A percentile compares a stretch with the other conserved stretches of the same genome.
phyloP scores from a whole-genome alignment of 2,888 invertebrate species.

The Eupeodes luniger region DNA sequence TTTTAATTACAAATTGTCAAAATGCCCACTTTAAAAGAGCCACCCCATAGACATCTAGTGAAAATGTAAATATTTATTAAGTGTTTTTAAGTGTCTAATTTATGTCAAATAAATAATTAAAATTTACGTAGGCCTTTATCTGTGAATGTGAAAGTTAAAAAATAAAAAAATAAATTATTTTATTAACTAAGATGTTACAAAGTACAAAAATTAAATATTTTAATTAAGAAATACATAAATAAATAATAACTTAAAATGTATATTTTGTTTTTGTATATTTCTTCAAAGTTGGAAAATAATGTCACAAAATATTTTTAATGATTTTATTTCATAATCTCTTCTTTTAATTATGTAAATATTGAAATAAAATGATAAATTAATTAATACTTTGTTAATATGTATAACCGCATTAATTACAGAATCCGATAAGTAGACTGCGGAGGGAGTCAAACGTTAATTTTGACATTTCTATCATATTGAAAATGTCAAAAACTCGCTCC shows the following conservation, averaged over 20 bases:
- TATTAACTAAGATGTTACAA: slow-evolving; percentile 15
- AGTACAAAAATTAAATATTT: slow-evolving; percentile 33
- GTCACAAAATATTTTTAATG: neutral
- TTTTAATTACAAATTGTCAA: neutral
- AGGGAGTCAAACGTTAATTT: too few species aligned
- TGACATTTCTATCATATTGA: too few species aligned
- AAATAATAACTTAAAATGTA: neutral
- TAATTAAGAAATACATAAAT: neutral
- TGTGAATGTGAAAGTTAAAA: neutral
- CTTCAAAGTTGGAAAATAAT: too few species aligned
- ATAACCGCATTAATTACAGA: too few species aligned
- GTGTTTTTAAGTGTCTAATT: slow-evolving; percentile 19
- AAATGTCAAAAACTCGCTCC: too few species aligned
- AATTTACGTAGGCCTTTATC: slow-evolving; percentile 27
- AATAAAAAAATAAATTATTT: neutral
- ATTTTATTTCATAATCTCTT: neutral
- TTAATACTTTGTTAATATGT: neutral
- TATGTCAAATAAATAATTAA: neutral
- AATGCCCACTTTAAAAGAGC: neutral
- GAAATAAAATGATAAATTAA: neutral
- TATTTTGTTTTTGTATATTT: too few species aligned
- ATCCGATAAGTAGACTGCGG: too few species aligned
- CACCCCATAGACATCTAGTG: slow-evolving; percentile 22
- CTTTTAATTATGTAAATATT: neutral
- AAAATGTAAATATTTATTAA: slow-evolving; percentile 17